These are phyloP conservation scores for Cephus cinctus DNA, from an alignment of 1,140 invertebrate species.

Conservation along the genomic window DNA sequence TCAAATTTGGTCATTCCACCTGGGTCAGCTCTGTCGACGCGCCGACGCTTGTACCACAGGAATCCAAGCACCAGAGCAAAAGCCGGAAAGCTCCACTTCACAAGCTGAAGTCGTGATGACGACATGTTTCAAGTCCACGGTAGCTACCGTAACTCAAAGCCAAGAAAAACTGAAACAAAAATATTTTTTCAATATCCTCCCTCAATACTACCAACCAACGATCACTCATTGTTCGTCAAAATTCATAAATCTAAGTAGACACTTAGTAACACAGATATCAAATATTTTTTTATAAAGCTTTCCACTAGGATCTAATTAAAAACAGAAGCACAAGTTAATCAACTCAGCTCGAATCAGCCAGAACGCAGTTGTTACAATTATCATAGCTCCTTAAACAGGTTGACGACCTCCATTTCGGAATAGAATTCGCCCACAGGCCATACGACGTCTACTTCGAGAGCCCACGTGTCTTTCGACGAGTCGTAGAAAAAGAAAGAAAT, in stretches of 20 bases:
- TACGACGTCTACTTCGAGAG: too few species aligned
- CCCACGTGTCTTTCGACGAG: too few species aligned
- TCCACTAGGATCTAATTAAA: not conserved
- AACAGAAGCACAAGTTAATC: slow-evolving; percentile 6
- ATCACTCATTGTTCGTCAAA: too few species aligned
- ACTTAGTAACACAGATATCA: not conserved
- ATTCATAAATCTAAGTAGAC: not conserved
- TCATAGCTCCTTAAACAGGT: too few species aligned
- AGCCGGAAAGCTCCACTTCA: slow-evolving; percentile 53
- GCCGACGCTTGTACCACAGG: slow-evolving; percentile 55
- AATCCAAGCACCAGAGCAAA: slow-evolving; percentile 49
- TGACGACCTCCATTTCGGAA: too few species aligned
- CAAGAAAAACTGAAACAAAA: slow-evolving; percentile 26
- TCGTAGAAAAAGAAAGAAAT: too few species aligned
- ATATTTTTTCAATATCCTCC: not conserved
- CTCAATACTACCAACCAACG: not conserved
- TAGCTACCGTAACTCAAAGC: slow-evolving; percentile 26
- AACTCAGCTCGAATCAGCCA: too few species aligned
- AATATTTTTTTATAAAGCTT: not conserved
- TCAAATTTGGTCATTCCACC: slow-evolving; percentile 38
- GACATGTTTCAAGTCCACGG: slow-evolving; percentile 49
- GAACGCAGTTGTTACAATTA: too few species aligned
- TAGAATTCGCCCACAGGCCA: too few species aligned
- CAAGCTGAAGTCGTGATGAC: slow-evolving; percentile 33
- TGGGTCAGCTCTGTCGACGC: slow-evolving; percentile 52